Evolutionary conservation across 2,113 vertebrate species (phyloP).

Genomic region (Phodopus roborovskii): DNA sequence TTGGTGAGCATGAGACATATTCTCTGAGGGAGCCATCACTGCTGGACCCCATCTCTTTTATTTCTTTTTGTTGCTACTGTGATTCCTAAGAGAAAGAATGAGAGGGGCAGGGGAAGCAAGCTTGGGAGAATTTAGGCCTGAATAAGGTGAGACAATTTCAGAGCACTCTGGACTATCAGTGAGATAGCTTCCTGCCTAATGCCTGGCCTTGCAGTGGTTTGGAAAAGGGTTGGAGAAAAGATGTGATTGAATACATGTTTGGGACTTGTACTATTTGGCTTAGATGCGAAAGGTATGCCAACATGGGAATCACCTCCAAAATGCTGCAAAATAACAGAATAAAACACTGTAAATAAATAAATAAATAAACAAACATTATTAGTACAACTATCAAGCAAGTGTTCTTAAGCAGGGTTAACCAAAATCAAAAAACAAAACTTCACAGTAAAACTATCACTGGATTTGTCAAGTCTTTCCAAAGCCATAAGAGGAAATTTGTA

Average conservation of each 20-base stretch:
- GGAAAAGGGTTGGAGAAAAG: background rate
- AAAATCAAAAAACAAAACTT: constrained; percentile 47
- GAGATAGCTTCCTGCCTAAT: background rate
- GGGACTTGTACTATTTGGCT: no score
- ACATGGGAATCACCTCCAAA: background rate
- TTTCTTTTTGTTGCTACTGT: background rate
- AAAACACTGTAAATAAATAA: background rate
- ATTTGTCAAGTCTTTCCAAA: background rate
- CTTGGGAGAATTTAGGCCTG: background rate
- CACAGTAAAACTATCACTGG: background rate
- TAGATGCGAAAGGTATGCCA: background rate
- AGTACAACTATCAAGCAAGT: background rate
- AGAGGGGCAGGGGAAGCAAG: background rate
- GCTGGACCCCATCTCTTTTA: background rate
- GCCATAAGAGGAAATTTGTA: constrained; percentile 19
- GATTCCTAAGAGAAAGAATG: background rate
- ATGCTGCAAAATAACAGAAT: background rate
- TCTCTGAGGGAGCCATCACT: background rate
- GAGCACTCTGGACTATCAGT: background rate
- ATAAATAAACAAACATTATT: background rate
- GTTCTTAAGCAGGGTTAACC: constrained; percentile 3
- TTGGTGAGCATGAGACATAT: background rate
- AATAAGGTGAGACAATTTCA: background rate
- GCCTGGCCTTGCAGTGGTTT: background rate
- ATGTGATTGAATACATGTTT: background rate